phyloP scores from a whole-genome alignment of 1,140 invertebrate genomes.

The Idris sp. region DNA sequence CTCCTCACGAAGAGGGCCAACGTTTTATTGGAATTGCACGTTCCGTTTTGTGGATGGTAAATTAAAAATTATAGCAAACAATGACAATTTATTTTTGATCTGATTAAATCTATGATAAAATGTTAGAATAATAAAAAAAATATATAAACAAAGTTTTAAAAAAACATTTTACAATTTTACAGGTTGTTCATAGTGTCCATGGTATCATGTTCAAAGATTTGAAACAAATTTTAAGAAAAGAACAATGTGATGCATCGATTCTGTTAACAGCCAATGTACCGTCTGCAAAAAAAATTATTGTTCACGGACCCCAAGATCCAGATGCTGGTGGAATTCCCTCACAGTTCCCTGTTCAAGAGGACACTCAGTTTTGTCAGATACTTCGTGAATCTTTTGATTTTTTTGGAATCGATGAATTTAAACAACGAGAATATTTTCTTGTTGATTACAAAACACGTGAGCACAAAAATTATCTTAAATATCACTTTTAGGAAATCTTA shows the following conservation, averaged over 20 bases:
- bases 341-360: constrained; percentile 98
- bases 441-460: constrained; percentile 98
- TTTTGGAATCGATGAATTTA: constrained; percentile 95
- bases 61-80: no score
- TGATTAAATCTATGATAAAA: background rate
- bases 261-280: constrained; percentile 98
- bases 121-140: no score
- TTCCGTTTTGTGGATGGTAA: constrained; percentile 97
- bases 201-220: constrained; percentile 99
- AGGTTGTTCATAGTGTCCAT: constrained; percentile 97
- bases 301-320: constrained; percentile 94
- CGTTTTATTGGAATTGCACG: constrained; percentile 95
- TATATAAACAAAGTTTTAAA: background rate
- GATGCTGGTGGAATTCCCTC: constrained; percentile 97
- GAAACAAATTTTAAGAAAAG: constrained; percentile 98
- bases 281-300: constrained; percentile 98
- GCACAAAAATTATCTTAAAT: no score
- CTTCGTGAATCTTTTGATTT: constrained; percentile 97
- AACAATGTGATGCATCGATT: constrained; percentile 99
- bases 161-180: constrained; percentile 25
- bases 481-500: no score
- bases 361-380: constrained; percentile 98
- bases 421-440: constrained; percentile 94
- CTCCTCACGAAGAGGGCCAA: constrained; percentile 95
- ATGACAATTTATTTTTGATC: no score